A percentile compares a stretch with the other conserved stretches of the same genome.
Evolutionary conservation across 1,140 invertebrate genomes (phyloP).

Genomic region (Sarcophaga peregrina): DNA sequence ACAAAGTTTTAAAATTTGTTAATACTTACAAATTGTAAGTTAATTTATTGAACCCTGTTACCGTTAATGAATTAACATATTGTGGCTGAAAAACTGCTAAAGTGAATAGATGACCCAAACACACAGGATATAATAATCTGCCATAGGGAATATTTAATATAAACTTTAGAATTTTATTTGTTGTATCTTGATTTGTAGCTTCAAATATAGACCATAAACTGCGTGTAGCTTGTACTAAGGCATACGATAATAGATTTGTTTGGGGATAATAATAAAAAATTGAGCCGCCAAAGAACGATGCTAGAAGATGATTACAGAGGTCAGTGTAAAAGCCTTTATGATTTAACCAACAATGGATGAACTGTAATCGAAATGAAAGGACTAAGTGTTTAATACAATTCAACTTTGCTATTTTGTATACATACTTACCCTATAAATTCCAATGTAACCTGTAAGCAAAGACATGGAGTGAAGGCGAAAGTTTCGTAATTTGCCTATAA

Average conservation of each 20-base stretch:
- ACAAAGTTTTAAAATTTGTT: not conserved
- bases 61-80: constrained; percentile 46
- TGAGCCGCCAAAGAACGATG: constrained; percentile 50
- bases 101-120: constrained; percentile 52
- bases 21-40: constrained; percentile 55
- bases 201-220: constrained; percentile 28
- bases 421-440: constrained; percentile 51
- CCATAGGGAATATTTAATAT: constrained; percentile 38
- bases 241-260: constrained; percentile 51
- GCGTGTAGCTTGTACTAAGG: constrained; percentile 47
- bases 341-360: constrained; percentile 46
- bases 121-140: constrained; percentile 47
- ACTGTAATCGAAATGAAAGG: constrained; percentile 40
- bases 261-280: constrained; percentile 51
- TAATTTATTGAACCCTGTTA: constrained; percentile 48
- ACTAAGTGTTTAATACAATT: not conserved
- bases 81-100: constrained; percentile 45
- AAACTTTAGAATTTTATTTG: not conserved
- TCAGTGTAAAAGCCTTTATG: not conserved
- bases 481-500: constrained; percentile 34
- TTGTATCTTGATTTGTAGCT: not conserved
- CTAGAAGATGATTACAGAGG: constrained; percentile 44
- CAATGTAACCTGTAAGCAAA: constrained; percentile 51
- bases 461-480: constrained; percentile 48
- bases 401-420: not conserved